phyloP scores from a whole-genome alignment of 2,888 invertebrate species.

The Dasypolia templi region DNA sequence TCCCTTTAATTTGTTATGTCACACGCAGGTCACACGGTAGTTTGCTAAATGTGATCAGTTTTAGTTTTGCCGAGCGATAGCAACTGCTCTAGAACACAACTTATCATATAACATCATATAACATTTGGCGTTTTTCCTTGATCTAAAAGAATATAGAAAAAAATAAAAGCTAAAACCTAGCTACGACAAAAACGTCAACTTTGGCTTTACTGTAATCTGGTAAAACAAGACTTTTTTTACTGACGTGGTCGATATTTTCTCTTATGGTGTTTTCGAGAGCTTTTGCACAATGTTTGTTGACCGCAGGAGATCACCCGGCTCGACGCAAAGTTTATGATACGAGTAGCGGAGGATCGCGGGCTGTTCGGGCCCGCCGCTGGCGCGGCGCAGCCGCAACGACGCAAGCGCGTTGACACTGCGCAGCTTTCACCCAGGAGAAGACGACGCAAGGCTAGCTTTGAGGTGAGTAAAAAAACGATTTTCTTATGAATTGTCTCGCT shows the following conservation, averaged over 20 bases:
- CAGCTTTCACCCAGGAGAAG: slow-evolving; percentile 79
- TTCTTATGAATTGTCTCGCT: neutral
- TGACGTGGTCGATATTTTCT: slow-evolving; percentile 8
- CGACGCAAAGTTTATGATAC: slow-evolving; percentile 95
- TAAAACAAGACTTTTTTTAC: neutral
- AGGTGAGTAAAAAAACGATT: slow-evolving; percentile 69
- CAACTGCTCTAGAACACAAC: neutral
- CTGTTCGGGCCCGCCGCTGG: slow-evolving; percentile 91
- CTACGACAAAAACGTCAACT: no score
- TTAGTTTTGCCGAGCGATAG: slow-evolving; percentile 6
- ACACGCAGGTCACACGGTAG: no score
- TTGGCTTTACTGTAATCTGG: neutral
- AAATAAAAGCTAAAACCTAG: neutral
- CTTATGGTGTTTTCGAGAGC: slow-evolving; percentile 44
- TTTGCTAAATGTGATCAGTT: no score
- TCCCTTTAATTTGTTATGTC: no score
- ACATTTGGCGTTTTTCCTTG: neutral
- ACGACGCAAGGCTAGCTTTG: slow-evolving; percentile 80
- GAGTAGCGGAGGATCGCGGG: slow-evolving; percentile 95
- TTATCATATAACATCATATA: neutral
- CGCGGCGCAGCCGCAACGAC: slow-evolving; percentile 80
- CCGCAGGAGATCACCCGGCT: slow-evolving; percentile 93
- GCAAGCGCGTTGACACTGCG: slow-evolving; percentile 74
- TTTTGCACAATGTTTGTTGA: slow-evolving; percentile 74
- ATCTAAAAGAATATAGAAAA: neutral